A percentile compares a stretch with the other conserved stretches of the same genome.
These are phyloP conservation scores for Lagopus leucura DNA, from an alignment of 2,113 vertebrate genomes.

Conservation along the genomic window DNA sequence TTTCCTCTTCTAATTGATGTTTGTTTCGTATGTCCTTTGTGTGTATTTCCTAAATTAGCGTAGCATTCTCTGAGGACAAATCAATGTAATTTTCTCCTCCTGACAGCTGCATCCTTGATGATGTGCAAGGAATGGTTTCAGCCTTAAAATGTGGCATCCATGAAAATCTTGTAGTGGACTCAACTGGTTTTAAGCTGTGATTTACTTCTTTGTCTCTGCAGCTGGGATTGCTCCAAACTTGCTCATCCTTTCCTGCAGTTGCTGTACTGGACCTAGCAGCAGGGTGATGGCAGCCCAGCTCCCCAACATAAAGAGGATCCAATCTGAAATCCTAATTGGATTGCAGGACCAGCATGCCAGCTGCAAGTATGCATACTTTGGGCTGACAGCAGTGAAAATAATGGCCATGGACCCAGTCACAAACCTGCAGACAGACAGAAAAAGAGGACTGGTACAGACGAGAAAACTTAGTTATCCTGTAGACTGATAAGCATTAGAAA, in stretches of 20 bases:
- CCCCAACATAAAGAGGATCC: neutral
- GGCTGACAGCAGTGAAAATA: neutral
- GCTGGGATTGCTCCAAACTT: neutral
- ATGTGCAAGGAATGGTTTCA: neutral
- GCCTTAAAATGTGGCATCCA: neutral
- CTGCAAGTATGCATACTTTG: neutral
- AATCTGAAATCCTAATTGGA: neutral
- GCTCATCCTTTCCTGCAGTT: too few species aligned
- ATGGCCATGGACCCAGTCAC: neutral
- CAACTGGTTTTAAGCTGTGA: fast-evolving
- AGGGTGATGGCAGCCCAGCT: neutral
- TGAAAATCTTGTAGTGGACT: neutral
- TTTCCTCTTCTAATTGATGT: slow-evolving; percentile 52
- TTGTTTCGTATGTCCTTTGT: slow-evolving; percentile 50
- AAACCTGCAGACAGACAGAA: neutral
- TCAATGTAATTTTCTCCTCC: slow-evolving; percentile 36
- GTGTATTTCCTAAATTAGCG: slow-evolving; percentile 57
- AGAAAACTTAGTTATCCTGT: neutral
- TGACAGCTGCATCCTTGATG: slow-evolving; percentile 34
- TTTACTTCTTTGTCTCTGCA: fast-evolving
- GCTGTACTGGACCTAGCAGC: neutral
- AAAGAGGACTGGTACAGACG: neutral
- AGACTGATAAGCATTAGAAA: neutral
- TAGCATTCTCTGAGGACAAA: slow-evolving; percentile 10
- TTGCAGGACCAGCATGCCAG: too few species aligned